Conservation (phyloP, 2,113 vertebrate genomes). For the Sarotherodon lohbergeri region DNA sequence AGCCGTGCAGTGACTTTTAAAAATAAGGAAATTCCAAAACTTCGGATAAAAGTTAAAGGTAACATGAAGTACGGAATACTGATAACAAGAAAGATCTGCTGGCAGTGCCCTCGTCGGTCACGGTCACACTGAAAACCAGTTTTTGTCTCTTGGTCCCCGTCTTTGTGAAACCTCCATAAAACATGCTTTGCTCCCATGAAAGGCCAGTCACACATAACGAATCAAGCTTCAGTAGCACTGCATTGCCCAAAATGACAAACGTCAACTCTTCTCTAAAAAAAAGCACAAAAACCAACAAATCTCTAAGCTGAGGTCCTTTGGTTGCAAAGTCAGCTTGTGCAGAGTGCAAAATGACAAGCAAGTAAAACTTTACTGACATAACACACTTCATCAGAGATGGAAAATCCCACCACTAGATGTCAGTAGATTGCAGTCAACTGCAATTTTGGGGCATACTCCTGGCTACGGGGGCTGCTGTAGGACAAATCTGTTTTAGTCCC, state of each 20-base stretch:
- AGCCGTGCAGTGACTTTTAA: background rate
- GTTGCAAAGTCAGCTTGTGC: background rate
- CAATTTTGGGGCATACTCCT: background rate
- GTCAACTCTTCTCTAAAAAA: background rate
- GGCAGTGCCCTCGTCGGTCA: accelerated
- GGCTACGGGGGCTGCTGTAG: background rate
- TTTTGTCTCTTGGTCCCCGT: background rate
- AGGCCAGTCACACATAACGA: background rate
- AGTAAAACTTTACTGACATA: background rate
- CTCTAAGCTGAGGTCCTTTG: background rate
- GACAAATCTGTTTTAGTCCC: accelerated
- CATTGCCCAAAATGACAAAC: accelerated
- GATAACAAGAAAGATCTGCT: background rate
- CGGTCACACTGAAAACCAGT: background rate
- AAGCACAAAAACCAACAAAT: background rate
- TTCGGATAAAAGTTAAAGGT: background rate
- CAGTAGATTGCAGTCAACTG: background rate
- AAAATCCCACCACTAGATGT: background rate
- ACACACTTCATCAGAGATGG: background rate
- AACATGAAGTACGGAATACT: background rate
- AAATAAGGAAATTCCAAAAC: background rate
- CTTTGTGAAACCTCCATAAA: background rate
- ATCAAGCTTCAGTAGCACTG: background rate
- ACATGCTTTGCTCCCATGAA: background rate
- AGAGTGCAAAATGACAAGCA: background rate